Conservation (phyloP, 1,140 invertebrate species). For the Cherax destructor region DNA sequence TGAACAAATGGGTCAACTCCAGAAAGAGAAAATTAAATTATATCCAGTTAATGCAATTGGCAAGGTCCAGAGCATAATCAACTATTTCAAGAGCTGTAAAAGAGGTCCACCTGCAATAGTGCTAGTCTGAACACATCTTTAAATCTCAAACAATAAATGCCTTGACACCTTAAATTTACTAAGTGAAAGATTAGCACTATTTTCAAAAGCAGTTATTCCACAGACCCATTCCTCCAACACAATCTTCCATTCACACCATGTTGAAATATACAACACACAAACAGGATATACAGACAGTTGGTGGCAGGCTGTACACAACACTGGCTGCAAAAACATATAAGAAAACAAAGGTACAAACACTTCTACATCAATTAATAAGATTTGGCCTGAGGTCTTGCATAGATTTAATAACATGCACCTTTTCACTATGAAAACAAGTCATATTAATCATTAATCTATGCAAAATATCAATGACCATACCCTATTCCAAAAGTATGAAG, state of each 20-base stretch:
- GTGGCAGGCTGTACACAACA: constrained; percentile 68
- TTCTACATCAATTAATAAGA: constrained; percentile 20
- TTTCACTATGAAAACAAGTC: constrained; percentile 2
- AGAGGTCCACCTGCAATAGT: constrained; percentile 9
- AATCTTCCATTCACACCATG: constrained; percentile 45
- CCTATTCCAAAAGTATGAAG: background rate
- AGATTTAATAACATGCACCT: constrained; percentile 16
- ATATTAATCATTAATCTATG: constrained; percentile 17
- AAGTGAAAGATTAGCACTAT: constrained; percentile 37
- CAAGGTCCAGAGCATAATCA: constrained; percentile 6
- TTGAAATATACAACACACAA: constrained; percentile 41
- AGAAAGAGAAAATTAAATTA: background rate
- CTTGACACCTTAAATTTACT: background rate
- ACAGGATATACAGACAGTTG: constrained; percentile 56
- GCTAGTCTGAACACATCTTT: constrained; percentile 8
- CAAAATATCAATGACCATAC: constrained; percentile 3
- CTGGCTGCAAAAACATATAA: constrained; percentile 65
- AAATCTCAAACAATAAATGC: background rate
- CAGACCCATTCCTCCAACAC: constrained; percentile 50
- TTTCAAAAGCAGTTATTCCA: constrained; percentile 4
- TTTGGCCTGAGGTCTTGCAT: background rate
- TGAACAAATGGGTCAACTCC: constrained; percentile 24
- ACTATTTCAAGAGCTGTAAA: constrained; percentile 18
- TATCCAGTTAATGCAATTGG: background rate
- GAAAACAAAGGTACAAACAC: constrained; percentile 41